phyloP scores from a whole-genome alignment of 1,140 invertebrate species.

The Pseudomyrmex flavicornis region DNA sequence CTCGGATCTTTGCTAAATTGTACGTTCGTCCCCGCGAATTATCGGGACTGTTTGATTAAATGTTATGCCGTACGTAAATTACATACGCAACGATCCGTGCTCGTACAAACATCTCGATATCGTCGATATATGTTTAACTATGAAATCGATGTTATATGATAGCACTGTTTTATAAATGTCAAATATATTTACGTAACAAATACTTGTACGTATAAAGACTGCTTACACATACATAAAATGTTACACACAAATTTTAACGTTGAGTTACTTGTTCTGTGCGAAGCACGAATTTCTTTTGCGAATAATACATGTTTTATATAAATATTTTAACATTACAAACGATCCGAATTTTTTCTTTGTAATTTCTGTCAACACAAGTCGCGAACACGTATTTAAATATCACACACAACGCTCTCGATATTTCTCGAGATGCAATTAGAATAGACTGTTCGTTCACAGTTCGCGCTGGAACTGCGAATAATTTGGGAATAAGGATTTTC shows the following conservation, averaged over 20 bases:
- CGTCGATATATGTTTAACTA: slow-evolving; percentile 22
- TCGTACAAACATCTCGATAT: slow-evolving; percentile 32
- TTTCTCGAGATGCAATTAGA: neutral
- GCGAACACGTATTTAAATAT: neutral
- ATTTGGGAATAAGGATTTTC: slow-evolving; percentile 22
- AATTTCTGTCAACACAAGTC: too few species aligned
- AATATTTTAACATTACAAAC: too few species aligned
- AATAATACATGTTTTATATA: too few species aligned
- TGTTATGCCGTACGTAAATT: slow-evolving; percentile 16
- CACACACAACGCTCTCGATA: neutral
- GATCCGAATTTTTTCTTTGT: too few species aligned
- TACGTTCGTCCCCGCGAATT: slow-evolving; percentile 32
- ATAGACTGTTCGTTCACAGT: neutral
- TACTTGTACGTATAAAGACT: too few species aligned
- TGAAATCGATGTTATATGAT: neutral
- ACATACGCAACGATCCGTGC: neutral
- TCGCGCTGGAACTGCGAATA: slow-evolving; percentile 8
- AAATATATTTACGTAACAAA: too few species aligned
- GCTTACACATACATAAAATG: too few species aligned
- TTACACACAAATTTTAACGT: too few species aligned
- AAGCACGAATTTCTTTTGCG: too few species aligned
- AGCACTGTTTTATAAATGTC: neutral
- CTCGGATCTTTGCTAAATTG: slow-evolving; percentile 32
- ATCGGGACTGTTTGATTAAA: slow-evolving; percentile 39
- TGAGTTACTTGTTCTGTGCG: too few species aligned